Conservation (phyloP, 2,888 invertebrate species). For the Nomada ruficornis region DNA sequence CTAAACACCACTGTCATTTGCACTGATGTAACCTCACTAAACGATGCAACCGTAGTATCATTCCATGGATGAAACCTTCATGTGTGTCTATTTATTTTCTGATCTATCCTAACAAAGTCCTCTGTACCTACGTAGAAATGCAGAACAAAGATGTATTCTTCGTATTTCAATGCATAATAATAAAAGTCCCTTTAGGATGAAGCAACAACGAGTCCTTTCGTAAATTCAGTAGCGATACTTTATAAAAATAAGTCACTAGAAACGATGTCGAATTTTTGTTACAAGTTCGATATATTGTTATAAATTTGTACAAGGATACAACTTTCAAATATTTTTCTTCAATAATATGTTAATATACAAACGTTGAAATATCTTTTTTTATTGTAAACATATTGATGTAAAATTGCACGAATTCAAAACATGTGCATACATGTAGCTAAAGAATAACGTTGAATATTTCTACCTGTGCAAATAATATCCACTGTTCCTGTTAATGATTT, state of each 20-base stretch:
- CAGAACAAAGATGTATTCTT: constrained; percentile 38
- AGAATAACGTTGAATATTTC: no score
- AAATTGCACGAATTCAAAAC: no score
- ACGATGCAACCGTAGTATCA: constrained; percentile 40
- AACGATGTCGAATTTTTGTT: background rate
- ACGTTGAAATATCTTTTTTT: no score
- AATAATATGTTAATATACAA: no score
- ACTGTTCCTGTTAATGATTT: background rate
- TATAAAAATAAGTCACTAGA: constrained; percentile 47
- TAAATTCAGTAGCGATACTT: constrained; percentile 48
- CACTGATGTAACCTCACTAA: constrained; percentile 50
- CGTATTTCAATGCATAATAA: constrained; percentile 19
- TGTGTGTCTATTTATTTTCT: constrained; percentile 9
- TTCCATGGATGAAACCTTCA: constrained; percentile 37
- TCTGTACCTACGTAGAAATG: constrained; percentile 22
- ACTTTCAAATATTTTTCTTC: no score
- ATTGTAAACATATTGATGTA: no score
- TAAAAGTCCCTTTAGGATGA: constrained; percentile 39
- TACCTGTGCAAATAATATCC: background rate
- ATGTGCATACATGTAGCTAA: no score
- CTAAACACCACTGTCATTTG: constrained; percentile 65
- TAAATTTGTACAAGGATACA: no score
- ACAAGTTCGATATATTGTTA: no score
- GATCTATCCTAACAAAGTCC: constrained; percentile 6
- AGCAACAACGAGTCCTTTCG: constrained; percentile 40